Evolutionary conservation across 1,140 invertebrate species (phyloP).

Genomic region (Plectrocnemia conspersa): DNA sequence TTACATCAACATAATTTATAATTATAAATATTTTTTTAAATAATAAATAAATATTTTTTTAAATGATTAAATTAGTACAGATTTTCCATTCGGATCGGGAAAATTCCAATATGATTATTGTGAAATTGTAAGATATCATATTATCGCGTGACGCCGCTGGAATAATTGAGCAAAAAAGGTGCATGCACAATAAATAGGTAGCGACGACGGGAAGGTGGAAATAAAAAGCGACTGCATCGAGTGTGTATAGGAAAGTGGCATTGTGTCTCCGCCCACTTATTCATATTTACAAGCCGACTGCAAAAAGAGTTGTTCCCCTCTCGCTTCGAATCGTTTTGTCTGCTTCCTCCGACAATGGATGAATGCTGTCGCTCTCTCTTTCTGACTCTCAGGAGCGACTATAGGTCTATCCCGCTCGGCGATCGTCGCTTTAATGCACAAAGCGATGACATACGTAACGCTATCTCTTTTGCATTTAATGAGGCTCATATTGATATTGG

Average conservation of each 20-base stretch:
- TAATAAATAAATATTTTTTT: no score
- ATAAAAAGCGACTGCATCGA: conserved; percentile 5
- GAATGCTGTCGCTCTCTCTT: neutral
- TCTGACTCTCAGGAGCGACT: neutral
- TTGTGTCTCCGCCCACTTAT: conserved; percentile 16
- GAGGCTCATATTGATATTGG: conserved; percentile 12
- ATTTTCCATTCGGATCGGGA: no score
- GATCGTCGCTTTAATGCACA: conserved; percentile 3
- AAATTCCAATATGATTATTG: no score
- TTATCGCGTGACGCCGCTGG: no score
- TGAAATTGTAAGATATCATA: no score
- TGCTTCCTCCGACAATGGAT: conserved; percentile 7
- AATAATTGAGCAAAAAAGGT: no score
- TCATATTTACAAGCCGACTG: conserved; percentile 17
- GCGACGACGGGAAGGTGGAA: no score
- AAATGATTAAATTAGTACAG: no score
- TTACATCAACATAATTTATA: no score
- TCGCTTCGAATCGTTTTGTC: conserved; percentile 1
- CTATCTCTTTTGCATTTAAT: conserved; percentile 21
- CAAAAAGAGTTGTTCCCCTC: conserved; percentile 9
- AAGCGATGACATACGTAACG: conserved; percentile 1
- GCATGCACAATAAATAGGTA: no score
- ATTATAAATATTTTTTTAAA: no score
- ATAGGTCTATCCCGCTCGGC: neutral
- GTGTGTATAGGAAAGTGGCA: conserved; percentile 9